These are phyloP conservation scores for Drosophila paucipuncta DNA, from an alignment of 2,888 invertebrate species.

Conservation along the genomic window DNA sequence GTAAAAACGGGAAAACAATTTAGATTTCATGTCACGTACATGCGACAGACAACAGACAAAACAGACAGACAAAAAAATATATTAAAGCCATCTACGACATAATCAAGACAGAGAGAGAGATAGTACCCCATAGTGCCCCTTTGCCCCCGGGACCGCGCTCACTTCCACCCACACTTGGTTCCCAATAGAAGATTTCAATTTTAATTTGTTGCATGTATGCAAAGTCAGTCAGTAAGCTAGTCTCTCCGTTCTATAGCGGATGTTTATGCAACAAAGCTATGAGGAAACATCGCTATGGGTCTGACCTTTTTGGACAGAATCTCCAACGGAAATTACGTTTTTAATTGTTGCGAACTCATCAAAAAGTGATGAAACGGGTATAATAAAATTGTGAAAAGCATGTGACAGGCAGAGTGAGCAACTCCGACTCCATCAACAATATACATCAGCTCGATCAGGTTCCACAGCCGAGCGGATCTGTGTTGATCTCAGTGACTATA, in stretches of 20 bases:
- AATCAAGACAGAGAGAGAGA: conserved; percentile 11
- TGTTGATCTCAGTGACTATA: background rate
- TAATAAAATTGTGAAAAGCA: background rate
- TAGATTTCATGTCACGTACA: conserved; percentile 69
- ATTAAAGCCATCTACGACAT: conserved; percentile 28
- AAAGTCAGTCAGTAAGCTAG: conserved; percentile 20
- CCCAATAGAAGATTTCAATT: conserved; percentile 33
- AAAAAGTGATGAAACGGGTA: background rate
- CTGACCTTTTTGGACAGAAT: conserved; percentile 40
- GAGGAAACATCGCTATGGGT: conserved; percentile 4
- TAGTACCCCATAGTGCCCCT: background rate
- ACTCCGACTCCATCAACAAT: background rate
- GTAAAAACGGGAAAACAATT: conserved; percentile 48
- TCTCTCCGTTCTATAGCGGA: conserved; percentile 21
- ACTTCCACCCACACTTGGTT: background rate
- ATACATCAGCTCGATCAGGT: background rate
- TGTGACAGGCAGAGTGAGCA: background rate
- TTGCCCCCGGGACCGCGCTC: background rate
- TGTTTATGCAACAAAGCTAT: conserved; percentile 42
- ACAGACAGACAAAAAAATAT: conserved; percentile 1
- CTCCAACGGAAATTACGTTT: conserved; percentile 53
- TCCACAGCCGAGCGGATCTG: background rate
- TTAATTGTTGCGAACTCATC: background rate
- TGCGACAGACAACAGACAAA: conserved; percentile 36
- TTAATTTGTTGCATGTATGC: conserved; percentile 62